phyloP scores from a whole-genome alignment of 2,888 invertebrate genomes.

The Colletes collaris region DNA sequence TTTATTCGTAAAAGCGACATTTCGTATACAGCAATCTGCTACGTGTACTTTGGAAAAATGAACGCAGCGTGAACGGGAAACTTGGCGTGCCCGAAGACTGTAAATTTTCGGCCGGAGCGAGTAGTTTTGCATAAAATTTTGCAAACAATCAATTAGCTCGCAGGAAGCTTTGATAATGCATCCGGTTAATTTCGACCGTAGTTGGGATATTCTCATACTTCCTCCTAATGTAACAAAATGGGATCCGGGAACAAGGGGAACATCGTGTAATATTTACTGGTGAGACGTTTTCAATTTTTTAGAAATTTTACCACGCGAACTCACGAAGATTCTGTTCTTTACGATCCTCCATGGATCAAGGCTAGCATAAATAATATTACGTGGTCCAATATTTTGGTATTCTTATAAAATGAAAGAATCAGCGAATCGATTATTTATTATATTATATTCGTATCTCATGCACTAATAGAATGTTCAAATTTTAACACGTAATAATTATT shows the following conservation, averaged over 20 bases:
- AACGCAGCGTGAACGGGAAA: slow-evolving; percentile 40
- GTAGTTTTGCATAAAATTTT: slow-evolving; percentile 74
- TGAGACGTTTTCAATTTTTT: slow-evolving; percentile 57
- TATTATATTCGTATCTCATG: too few relatives aligned
- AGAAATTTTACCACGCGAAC: slow-evolving; percentile 19
- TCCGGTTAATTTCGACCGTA: slow-evolving; percentile 66
- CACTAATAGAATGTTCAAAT: too few relatives aligned
- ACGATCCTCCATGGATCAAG: too few relatives aligned
- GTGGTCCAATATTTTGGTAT: too few relatives aligned
- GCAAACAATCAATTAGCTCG: slow-evolving; percentile 79
- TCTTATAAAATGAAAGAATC: too few relatives aligned
- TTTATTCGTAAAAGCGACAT: too few relatives aligned
- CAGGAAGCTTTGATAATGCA: slow-evolving; percentile 76
- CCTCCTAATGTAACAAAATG: slow-evolving; percentile 49
- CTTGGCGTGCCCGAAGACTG: slow-evolving; percentile 69
- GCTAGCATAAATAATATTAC: too few relatives aligned
- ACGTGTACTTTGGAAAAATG: slow-evolving; percentile 31
- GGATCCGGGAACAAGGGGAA: slow-evolving; percentile 34
- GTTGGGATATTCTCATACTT: slow-evolving; percentile 65
- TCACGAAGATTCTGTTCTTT: too few relatives aligned
- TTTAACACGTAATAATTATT: too few relatives aligned
- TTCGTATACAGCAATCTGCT: too few relatives aligned
- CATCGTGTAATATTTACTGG: slow-evolving; percentile 32
- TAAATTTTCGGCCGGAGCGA: slow-evolving; percentile 63
- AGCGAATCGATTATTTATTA: too few relatives aligned